Evolutionary conservation across 2,113 vertebrate species (phyloP).

Genomic region (Bos indicus): DNA sequence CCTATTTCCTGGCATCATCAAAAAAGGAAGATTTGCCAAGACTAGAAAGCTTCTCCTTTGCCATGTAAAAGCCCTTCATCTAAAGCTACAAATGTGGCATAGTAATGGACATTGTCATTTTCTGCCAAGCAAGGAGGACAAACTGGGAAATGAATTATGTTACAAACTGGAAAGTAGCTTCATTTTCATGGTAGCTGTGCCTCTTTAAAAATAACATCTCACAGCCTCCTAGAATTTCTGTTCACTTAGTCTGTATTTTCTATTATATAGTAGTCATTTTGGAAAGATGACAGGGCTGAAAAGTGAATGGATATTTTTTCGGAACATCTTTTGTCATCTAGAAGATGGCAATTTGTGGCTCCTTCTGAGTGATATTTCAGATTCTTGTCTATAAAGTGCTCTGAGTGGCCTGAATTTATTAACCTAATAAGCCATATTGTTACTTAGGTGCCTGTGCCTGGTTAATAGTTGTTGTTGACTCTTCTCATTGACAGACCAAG

Average conservation of each 20-base stretch:
- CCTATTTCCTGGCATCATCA: background rate
- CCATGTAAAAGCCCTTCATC: background rate
- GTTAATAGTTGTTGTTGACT: background rate
- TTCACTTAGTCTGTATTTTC: constrained; percentile 14
- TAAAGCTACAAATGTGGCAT: background rate
- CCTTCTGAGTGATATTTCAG: background rate
- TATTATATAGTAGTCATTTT: background rate
- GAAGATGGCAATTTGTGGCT: background rate
- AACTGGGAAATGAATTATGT: background rate
- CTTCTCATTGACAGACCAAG: background rate
- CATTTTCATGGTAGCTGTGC: background rate
- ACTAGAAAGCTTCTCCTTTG: background rate
- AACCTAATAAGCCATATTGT: background rate
- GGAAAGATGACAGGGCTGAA: background rate
- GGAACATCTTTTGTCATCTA: background rate
- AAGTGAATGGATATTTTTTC: background rate
- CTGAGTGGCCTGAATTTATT: background rate
- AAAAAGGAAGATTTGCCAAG: background rate
- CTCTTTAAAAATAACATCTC: constrained; percentile 18
- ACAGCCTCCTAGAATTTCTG: background rate
- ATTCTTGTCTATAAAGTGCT: background rate
- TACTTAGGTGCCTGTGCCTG: background rate
- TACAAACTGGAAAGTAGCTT: background rate
- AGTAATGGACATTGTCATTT: background rate
- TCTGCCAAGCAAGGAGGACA: background rate